phyloP scores from a whole-genome alignment of 2,113 vertebrate species.

The Lichenostomus cassidix region DNA sequence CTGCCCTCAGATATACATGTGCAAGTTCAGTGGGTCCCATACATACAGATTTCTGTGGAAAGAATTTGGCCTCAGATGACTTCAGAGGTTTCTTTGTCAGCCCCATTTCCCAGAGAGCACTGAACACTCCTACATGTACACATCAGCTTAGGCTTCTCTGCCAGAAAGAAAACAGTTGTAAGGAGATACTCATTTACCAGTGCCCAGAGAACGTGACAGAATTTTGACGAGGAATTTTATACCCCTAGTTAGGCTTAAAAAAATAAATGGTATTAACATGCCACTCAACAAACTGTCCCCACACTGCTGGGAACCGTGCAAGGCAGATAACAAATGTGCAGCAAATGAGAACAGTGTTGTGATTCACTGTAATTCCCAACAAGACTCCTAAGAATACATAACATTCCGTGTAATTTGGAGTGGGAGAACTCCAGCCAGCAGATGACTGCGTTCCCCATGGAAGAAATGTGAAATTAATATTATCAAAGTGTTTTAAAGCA shows the following conservation, averaged over 20 bases:
- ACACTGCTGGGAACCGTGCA: slow-evolving; percentile 20
- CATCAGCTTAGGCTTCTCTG: neutral
- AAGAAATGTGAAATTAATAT: neutral
- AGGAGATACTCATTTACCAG: slow-evolving; percentile 46
- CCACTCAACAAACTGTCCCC: slow-evolving; percentile 45
- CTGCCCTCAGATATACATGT: slow-evolving; percentile 54
- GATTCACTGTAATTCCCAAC: neutral
- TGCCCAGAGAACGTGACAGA: slow-evolving; percentile 50
- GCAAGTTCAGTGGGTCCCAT: slow-evolving; percentile 41
- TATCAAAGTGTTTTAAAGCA: neutral
- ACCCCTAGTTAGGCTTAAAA: slow-evolving; percentile 60
- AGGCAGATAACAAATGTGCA: slow-evolving; percentile 47
- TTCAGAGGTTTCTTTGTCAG: slow-evolving; percentile 62
- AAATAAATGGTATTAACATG: slow-evolving; percentile 61
- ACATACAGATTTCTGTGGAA: slow-evolving; percentile 51
- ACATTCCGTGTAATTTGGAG: neutral
- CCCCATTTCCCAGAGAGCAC: slow-evolving; percentile 46
- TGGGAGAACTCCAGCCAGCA: neutral
- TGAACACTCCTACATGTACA: neutral
- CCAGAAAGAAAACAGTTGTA: slow-evolving; percentile 41
- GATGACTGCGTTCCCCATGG: neutral
- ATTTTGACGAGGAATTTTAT: slow-evolving; percentile 63
- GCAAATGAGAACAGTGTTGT: neutral
- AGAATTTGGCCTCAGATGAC: slow-evolving; percentile 67
- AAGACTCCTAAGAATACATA: neutral